phyloP scores from a whole-genome alignment of 2,113 vertebrate species.

The Caretta caretta region DNA sequence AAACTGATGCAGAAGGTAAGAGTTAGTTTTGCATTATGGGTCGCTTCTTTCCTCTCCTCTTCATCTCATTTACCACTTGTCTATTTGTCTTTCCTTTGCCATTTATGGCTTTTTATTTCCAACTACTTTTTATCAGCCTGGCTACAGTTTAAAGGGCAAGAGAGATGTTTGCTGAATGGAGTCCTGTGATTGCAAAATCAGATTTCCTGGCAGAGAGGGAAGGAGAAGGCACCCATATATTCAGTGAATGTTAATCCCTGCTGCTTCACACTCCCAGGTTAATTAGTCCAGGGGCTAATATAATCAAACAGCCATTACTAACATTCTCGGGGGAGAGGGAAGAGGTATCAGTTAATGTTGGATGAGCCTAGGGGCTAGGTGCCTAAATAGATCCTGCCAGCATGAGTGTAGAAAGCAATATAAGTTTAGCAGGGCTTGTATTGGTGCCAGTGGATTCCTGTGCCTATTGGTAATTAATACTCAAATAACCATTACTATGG shows the following conservation, averaged over 20 bases:
- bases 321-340: rapidly evolving
- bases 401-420: background rate
- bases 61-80: background rate
- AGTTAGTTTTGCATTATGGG: background rate
- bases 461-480: background rate
- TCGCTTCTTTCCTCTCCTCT: background rate
- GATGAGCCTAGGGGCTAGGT: background rate
- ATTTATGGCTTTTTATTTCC: background rate
- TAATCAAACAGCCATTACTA: background rate
- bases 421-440: rapidly evolving
- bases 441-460: rapidly evolving
- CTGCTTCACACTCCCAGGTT: background rate
- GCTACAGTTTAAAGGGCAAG: background rate
- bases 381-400: rapidly evolving
- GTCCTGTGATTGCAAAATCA: background rate
- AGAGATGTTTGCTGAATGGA: background rate
- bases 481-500: background rate
- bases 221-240: background rate
- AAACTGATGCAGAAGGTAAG: slow-evolving; percentile 53
- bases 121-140: background rate
- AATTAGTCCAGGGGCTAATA: background rate
- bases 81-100: background rate
- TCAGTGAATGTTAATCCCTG: background rate
- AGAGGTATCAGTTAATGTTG: background rate
- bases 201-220: background rate